Conservation (phyloP, 2,113 vertebrate genomes). For the Cyanoderma ruficeps region DNA sequence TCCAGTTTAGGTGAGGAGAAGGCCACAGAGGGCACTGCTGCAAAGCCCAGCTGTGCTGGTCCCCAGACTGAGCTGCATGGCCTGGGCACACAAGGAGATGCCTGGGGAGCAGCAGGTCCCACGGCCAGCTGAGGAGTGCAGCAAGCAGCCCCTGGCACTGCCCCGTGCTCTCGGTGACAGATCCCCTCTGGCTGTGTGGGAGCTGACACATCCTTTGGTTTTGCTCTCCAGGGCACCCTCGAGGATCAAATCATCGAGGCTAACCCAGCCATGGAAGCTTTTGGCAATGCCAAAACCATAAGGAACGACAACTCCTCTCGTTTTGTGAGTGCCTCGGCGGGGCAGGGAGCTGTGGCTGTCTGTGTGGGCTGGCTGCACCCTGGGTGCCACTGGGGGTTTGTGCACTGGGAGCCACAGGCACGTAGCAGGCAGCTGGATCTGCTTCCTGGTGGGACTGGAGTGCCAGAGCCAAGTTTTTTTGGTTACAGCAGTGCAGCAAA, state of each 20-base stretch:
- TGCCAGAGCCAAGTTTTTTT: neutral
- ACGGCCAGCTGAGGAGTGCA: neutral
- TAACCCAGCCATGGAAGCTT: conserved; percentile 95
- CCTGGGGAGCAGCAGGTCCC: neutral
- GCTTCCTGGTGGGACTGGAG: neutral
- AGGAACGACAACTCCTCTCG: conserved; percentile 95
- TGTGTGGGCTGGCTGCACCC: neutral
- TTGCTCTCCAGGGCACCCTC: conserved; percentile 83
- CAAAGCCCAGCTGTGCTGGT: neutral
- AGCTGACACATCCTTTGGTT: neutral
- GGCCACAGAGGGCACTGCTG: neutral
- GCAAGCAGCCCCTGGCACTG: neutral
- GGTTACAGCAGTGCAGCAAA: neutral
- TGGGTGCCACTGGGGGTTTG: neutral
- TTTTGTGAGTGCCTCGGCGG: conserved; percentile 81
- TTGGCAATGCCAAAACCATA: conserved; percentile 93
- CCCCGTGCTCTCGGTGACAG: neutral
- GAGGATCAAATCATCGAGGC: conserved; percentile 97
- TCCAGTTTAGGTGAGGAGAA: neutral
- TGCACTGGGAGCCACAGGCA: neutral
- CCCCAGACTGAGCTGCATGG: neutral
- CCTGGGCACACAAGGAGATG: neutral
- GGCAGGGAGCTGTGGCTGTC: neutral
- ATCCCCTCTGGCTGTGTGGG: neutral
- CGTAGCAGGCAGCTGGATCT: neutral